phyloP scores from a whole-genome alignment of 1,140 invertebrate species.

The Trichoplusia ni region DNA sequence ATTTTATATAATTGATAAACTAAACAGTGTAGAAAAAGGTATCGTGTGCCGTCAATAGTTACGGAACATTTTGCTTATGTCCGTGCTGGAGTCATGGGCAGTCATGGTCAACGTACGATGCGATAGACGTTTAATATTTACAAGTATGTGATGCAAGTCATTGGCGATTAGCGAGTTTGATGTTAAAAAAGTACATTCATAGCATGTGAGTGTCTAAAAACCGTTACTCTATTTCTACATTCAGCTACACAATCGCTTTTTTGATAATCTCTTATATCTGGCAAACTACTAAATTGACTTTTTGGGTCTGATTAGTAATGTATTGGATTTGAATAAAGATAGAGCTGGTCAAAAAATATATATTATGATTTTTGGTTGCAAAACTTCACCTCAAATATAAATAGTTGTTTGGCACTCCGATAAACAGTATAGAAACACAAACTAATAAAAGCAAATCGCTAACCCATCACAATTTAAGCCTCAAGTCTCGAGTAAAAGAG shows the following conservation, averaged over 20 bases:
- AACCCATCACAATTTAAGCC: slow-evolving; percentile 23
- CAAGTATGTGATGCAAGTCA: slow-evolving; percentile 20
- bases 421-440: too few species aligned
- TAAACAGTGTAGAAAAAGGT: slow-evolving; percentile 11
- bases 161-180: slow-evolving; percentile 6
- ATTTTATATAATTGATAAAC: slow-evolving; percentile 18
- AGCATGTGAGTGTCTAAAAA: too few species aligned
- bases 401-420: too few species aligned
- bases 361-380: too few species aligned
- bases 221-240: too few species aligned
- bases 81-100: slow-evolving; percentile 45
- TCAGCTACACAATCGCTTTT: too few species aligned
- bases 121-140: slow-evolving; percentile 27
- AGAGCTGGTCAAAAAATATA: too few species aligned
- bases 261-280: too few species aligned
- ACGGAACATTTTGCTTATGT: slow-evolving; percentile 21
- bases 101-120: slow-evolving; percentile 57
- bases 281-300: too few species aligned
- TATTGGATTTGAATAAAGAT: too few species aligned
- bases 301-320: too few species aligned
- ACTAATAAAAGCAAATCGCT: slow-evolving; percentile 13
- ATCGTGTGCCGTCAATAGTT: slow-evolving; percentile 27
- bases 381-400: too few species aligned
- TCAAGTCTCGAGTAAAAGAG: slow-evolving; percentile 49
- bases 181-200: not conserved